Percentiles rank a stretch among this genome's conserved stretches.
Evolutionary conservation across 2,113 vertebrate species (phyloP).

Genomic region (Thalassarche chlororhynchos): DNA sequence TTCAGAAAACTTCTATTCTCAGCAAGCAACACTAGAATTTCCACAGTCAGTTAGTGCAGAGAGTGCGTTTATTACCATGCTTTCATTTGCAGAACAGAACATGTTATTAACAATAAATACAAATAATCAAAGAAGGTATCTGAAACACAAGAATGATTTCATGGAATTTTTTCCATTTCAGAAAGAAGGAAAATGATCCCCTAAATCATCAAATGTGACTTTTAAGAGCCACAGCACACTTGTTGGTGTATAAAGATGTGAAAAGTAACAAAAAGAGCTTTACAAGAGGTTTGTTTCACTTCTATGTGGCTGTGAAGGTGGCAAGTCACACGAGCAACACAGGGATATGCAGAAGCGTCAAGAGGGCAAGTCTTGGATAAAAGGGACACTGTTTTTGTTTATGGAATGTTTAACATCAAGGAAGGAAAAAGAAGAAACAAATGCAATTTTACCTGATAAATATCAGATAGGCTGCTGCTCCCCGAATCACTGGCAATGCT

Average conservation of each 20-base stretch:
- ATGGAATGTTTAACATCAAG: background rate
- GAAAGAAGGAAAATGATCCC: background rate
- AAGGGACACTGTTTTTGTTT: background rate
- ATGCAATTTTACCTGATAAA: conserved; percentile 88
- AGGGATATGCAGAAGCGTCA: background rate
- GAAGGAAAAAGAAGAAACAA: background rate
- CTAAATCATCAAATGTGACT: background rate
- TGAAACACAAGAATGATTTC: background rate
- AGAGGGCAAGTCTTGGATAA: background rate
- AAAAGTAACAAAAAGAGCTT: background rate
- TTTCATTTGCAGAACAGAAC: background rate
- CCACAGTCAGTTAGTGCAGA: background rate
- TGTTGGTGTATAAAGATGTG: background rate
- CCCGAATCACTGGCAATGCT: conserved; percentile 97
- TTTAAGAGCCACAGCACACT: background rate
- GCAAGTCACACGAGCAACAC: background rate
- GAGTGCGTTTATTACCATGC: background rate
- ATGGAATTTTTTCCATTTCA: background rate
- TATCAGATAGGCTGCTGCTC: conserved; percentile 98
- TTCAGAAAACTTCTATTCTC: background rate
- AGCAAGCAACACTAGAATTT: background rate
- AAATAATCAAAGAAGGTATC: background rate
- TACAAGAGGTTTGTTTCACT: background rate
- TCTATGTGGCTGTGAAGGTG: background rate
- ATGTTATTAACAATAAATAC: background rate